Conservation (phyloP, 1,140 invertebrate species). For the Drosophila kurseongensis region DNA sequence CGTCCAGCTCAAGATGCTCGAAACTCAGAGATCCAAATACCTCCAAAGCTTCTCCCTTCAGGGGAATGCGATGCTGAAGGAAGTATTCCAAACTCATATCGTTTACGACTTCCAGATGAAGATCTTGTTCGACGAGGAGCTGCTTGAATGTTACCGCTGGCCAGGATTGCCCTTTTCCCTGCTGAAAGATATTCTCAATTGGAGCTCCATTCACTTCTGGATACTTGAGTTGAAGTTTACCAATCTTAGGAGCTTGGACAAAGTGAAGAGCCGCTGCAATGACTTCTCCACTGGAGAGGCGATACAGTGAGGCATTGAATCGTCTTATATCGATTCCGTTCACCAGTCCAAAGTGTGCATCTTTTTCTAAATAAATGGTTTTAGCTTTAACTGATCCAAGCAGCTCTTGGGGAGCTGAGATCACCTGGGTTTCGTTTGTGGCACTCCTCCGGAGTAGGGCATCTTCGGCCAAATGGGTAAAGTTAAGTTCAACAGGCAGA, state of each 20-base stretch:
- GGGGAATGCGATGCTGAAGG: constrained; percentile 57
- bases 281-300: constrained; percentile 46
- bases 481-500: constrained; percentile 39
- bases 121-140: constrained; percentile 25
- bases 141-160: constrained; percentile 37
- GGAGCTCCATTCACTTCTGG: constrained; percentile 53
- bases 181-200: constrained; percentile 24
- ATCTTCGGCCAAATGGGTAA: constrained; percentile 52
- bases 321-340: constrained; percentile 63
- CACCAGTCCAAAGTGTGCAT: constrained; percentile 36
- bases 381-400: constrained; percentile 1
- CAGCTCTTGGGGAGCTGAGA: constrained; percentile 29
- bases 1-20: constrained; percentile 59
- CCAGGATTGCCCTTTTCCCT: constrained; percentile 20
- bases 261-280: constrained; percentile 57
- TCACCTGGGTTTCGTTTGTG: constrained; percentile 20
- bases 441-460: constrained; percentile 34
- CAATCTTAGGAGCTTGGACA: constrained; percentile 21
- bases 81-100: constrained; percentile 68
- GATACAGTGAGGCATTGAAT: constrained; percentile 71
- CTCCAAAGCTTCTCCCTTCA: constrained; percentile 51
- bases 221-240: constrained; percentile 13
- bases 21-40: constrained; percentile 67
- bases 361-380: constrained; percentile 3
- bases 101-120: constrained; percentile 54